Conservation (phyloP, 2,113 vertebrate genomes). For the Ailurus styani region DNA sequence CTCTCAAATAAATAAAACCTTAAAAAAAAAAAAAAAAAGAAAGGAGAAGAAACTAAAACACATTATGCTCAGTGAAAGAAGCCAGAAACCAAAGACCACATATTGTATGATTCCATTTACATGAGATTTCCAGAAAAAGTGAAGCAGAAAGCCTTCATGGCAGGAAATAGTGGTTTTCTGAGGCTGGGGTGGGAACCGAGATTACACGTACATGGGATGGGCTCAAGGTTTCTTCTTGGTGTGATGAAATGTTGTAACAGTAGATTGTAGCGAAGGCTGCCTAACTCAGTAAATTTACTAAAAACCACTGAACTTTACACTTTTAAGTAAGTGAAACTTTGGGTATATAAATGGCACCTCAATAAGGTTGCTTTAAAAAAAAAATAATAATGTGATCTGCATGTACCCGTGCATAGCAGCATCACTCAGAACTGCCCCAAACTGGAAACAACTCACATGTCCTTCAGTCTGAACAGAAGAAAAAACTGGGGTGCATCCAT, state of each 20-base stretch:
- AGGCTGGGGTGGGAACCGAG: neutral
- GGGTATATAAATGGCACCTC: neutral
- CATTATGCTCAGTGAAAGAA: neutral
- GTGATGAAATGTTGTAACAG: neutral
- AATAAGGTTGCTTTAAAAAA: neutral
- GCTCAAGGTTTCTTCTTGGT: neutral
- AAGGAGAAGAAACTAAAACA: constrained; percentile 10
- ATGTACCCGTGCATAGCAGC: neutral
- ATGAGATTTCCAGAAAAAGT: neutral
- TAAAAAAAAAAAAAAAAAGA: too few relatives aligned
- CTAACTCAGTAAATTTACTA: neutral
- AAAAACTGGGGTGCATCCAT: neutral
- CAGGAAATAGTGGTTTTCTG: neutral
- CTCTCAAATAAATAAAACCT: too few relatives aligned
- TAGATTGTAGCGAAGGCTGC: neutral
- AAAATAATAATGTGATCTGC: neutral
- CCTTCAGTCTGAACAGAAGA: neutral
- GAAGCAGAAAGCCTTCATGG: neutral
- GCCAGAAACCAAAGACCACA: neutral
- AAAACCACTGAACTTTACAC: neutral
- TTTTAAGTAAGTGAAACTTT: neutral
- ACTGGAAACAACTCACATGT: neutral
- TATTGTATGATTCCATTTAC: neutral
- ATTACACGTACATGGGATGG: neutral
- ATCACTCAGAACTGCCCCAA: neutral